Evolutionary conservation across 2,888 invertebrate species (phyloP).

Genomic region (Hipparchia semele): DNA sequence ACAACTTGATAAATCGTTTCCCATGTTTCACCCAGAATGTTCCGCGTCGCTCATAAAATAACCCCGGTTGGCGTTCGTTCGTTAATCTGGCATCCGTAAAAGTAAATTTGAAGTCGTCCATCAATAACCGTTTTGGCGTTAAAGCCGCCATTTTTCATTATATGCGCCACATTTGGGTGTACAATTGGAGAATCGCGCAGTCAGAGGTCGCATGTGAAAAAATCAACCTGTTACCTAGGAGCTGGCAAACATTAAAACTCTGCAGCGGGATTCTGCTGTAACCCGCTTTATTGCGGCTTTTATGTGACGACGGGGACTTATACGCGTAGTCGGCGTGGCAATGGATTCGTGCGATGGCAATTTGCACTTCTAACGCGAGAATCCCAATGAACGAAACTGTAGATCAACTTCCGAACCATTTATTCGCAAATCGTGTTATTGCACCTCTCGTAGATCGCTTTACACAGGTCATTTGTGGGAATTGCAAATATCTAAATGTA

Average conservation of each 20-base stretch:
- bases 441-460: constrained; percentile 75
- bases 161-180: constrained; percentile 59
- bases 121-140: constrained; percentile 79
- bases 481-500: constrained; percentile 60
- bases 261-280: constrained; percentile 23
- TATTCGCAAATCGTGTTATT: constrained; percentile 80
- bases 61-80: constrained; percentile 45
- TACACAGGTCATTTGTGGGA: constrained; percentile 75
- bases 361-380: constrained; percentile 58
- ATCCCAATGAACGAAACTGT: constrained; percentile 55
- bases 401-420: constrained; percentile 80
- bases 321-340: constrained; percentile 54
- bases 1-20: constrained; percentile 39
- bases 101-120: constrained; percentile 69
- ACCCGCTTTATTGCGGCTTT: constrained; percentile 61
- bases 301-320: constrained; percentile 47
- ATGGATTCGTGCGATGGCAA: constrained; percentile 62
- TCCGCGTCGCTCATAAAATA: constrained; percentile 40
- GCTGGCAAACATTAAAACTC: constrained; percentile 49
- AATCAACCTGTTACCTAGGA: constrained; percentile 56
- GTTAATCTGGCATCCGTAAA: constrained; percentile 70
- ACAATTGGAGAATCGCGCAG: constrained; percentile 62
- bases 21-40: constrained; percentile 39
- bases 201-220: constrained; percentile 66
- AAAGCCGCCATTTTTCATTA: constrained; percentile 77